A percentile compares a stretch with the other conserved stretches of the same genome.
Conservation (phyloP, 2,797 vertebrate genomes). For the Dendrocincla tyrannina region DNA sequence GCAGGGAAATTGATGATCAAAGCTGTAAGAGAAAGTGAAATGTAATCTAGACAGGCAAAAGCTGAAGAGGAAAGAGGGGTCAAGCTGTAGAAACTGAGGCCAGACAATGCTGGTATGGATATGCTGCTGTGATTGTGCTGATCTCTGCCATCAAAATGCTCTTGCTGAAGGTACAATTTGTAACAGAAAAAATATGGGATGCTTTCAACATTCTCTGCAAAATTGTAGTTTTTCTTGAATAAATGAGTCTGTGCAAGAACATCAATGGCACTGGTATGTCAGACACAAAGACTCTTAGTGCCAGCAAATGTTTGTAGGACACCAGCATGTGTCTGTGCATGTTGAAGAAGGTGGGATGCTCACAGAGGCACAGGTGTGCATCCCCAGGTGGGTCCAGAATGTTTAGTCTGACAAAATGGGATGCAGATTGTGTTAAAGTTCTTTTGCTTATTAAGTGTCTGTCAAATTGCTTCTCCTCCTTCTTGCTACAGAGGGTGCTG, state of each 20-base stretch:
- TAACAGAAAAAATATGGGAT: not conserved
- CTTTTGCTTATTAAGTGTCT: not conserved
- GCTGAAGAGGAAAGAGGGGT: not conserved
- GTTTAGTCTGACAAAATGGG: not conserved
- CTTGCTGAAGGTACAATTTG: not conserved
- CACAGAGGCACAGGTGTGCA: not conserved
- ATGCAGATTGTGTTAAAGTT: not conserved
- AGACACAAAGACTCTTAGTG: not conserved
- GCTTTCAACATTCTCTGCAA: not conserved
- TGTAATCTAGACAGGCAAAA: not conserved
- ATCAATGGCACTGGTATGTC: not conserved
- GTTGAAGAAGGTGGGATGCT: not conserved
- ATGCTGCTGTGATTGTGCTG: not conserved
- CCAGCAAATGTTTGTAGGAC: not conserved
- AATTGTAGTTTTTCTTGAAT: not conserved
- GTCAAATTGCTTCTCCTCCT: not conserved
- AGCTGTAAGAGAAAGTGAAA: not conserved
- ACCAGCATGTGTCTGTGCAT: not conserved
- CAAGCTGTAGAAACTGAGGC: not conserved
- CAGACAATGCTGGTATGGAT: not conserved
- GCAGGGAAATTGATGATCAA: not conserved
- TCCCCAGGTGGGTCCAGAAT: not conserved
- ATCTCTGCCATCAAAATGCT: not conserved
- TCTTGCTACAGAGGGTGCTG: not conserved
- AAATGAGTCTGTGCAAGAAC: not conserved